Evolutionary conservation across 2,888 invertebrate genomes (phyloP), one percentile per base, ranked within the genome.

Genomic region (Chloroclystis v-ata): DNA sequence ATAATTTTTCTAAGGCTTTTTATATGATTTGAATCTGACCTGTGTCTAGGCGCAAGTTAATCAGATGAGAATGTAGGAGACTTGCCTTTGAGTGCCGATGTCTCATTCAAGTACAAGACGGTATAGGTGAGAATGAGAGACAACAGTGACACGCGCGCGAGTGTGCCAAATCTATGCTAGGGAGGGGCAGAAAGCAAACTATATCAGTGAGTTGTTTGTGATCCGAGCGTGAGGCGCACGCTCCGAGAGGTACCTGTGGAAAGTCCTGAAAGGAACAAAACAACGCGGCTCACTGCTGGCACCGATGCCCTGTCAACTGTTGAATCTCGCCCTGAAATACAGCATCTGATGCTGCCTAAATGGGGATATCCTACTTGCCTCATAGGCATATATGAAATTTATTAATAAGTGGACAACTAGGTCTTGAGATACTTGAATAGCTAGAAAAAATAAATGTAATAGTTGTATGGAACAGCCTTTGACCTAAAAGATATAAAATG

Each of bases 81-180:
- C 89, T 89, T 89, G 88, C 88, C 88, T 88, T 87, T 78, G 69
- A 74, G 76, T 83, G 86, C 80, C 86, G 86, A 75, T 78, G 88
- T 87, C 87, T 88, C 85, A 78, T 80, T 86, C 88, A 86, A 87
- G 86, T 87, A 89, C 85, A 87, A 85, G 87, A 85, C 82, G 7
- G 86, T 86, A 84, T 82, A 84, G 83, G 81, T 86, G 87, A 86
- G 82, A 86, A 86, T 86, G 88, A 89, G 87, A 88, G 87, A 86
- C 87, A 88, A 88, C 87, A 88, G 87, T 87, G 87, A 87, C 84
- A 88, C 87, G 87, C 86, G 86, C 87, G 84, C 84, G 79, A 84
- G 84, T 86, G 85, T 89, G 88, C 89, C 89, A 88, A 77, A 89
- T 89, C 89, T 89, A 89, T 76, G 89, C 89, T 89, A 89, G 84